Conservation (phyloP, 1,140 invertebrate genomes). For the Alviniconcha marisindica region DNA sequence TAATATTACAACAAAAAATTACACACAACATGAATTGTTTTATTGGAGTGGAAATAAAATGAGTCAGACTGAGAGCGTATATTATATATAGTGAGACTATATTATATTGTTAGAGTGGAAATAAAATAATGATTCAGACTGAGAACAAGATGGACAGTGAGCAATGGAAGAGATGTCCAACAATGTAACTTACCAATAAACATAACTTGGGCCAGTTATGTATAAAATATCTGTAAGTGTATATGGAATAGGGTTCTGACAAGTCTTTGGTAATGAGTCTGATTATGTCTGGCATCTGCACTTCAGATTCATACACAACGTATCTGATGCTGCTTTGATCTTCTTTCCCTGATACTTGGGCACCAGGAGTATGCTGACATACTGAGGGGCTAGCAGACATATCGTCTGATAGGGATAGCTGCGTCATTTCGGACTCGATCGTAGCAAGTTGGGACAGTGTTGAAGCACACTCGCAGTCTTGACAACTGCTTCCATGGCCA, state of each 20-base stretch:
- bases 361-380: conserved; percentile 11
- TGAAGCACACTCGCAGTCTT: conserved; percentile 36
- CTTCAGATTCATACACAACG: conserved; percentile 89
- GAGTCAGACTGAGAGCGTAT: too few relatives aligned
- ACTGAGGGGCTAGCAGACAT: conserved; percentile 25
- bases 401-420: conserved; percentile 31
- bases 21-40: too few relatives aligned
- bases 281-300: conserved; percentile 98
- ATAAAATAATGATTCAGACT: too few relatives aligned
- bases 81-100: too few relatives aligned
- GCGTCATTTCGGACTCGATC: conserved; percentile 34
- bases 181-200: conserved; percentile 87
- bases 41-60: too few relatives aligned
- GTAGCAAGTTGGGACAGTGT: conserved; percentile 41
- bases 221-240: conserved; percentile 99
- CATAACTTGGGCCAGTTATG: conserved; percentile 99
- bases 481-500: conserved; percentile 40
- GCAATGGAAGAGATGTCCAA: too few relatives aligned
- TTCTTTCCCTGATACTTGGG: conserved; percentile 35
- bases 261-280: conserved; percentile 98
- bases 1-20: too few relatives aligned
- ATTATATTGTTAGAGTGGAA: too few relatives aligned
- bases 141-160: too few relatives aligned
- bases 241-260: conserved; percentile 99
- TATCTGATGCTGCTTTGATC: conserved; percentile 60